phyloP scores from a whole-genome alignment of 2,888 invertebrate species.

The Helicoverpa assulta region DNA sequence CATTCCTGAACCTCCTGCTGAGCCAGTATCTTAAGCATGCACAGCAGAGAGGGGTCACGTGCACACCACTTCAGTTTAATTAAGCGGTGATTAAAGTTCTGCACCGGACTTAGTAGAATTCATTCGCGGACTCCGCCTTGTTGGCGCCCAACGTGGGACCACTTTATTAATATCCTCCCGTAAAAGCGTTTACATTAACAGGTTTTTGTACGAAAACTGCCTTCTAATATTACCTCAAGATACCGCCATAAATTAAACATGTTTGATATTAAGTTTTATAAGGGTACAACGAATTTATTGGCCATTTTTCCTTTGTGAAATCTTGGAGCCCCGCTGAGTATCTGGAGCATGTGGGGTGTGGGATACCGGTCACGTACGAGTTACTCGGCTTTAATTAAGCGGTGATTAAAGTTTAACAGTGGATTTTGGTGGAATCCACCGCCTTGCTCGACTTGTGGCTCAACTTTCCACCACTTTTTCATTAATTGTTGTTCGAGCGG shows the following conservation, averaged over 20 bases:
- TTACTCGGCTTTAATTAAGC: slow-evolving; percentile 56
- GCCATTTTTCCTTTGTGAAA: slow-evolving; percentile 52
- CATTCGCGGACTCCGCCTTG: slow-evolving; percentile 55
- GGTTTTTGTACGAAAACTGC: slow-evolving; percentile 28
- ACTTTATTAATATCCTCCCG: slow-evolving; percentile 58
- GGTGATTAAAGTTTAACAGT: slow-evolving; percentile 60
- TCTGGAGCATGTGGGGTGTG: slow-evolving; percentile 47
- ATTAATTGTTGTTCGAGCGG: slow-evolving; percentile 61
- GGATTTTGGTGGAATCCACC: slow-evolving; percentile 42
- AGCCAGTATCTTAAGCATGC: slow-evolving; percentile 68
- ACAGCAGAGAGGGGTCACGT: slow-evolving; percentile 73
- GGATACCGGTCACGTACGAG: slow-evolving; percentile 52
- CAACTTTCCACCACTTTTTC: slow-evolving; percentile 38
- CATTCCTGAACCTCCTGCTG: slow-evolving; percentile 53
- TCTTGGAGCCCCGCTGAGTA: slow-evolving; percentile 57
- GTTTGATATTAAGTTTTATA: slow-evolving; percentile 55
- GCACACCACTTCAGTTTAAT: slow-evolving; percentile 78
- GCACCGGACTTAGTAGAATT: slow-evolving; percentile 68
- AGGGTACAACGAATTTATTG: slow-evolving; percentile 51
- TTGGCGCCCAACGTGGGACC: slow-evolving; percentile 70
- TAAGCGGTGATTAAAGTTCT: slow-evolving; percentile 81
- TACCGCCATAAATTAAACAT: slow-evolving; percentile 54
- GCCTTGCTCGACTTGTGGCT: slow-evolving; percentile 27
- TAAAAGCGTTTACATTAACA: slow-evolving; percentile 34
- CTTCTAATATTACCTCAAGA: slow-evolving; percentile 44